Evolutionary conservation across 1,140 invertebrate genomes (phyloP), one percentile per base, ranked within the genome.

Genomic region (Drosophila pseudoananassae): DNA sequence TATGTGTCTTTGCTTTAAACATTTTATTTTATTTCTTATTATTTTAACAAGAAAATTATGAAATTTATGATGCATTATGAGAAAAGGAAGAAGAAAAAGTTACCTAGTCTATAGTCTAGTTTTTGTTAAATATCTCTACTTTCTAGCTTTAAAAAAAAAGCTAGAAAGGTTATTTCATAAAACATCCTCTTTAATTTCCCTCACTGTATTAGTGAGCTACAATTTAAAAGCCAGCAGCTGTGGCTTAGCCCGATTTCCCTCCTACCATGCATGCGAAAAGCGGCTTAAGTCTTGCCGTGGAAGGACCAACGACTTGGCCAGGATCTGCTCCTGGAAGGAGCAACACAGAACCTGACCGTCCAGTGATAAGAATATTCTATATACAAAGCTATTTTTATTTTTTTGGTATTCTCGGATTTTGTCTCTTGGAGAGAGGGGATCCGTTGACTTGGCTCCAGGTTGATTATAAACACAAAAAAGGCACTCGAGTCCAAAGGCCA

Each of bases 261-360:
- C 65, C 36, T 68, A 29, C 63, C 65, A 69, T 68, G 63, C 65
- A 68, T 69, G 50, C 50, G 25, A 50, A 69, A 69, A 69, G 65
- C 65, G 65, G 65, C 65, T 69, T 69, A 69, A 47, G 50, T 55
- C 31, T 7, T 31, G 31, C 31, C 31, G 23, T 17, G 47, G 15
- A 8, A 14, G 8, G 45, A 10, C 25, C 23, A 4, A 14, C 10
- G 20, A 59, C 20, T 31, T 40, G 38, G 38, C 38, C 38, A 17
- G 25, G 14, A 27, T 14, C 7, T 43, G 40, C n/a, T 43, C n/a
- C 40, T 17, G 40, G 14, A 43, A 43, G 40, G 14, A 43, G 40
- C 1, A 40, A 6, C 14, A 14, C 40, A 43, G 14, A 1, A 43
- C 40, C 40, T 20, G 49, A 51, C 63, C 38, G 31, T 15, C 33